Evolutionary conservation across 2,888 invertebrate species (phyloP).

Genomic region (Nephrotoma flavescens): DNA sequence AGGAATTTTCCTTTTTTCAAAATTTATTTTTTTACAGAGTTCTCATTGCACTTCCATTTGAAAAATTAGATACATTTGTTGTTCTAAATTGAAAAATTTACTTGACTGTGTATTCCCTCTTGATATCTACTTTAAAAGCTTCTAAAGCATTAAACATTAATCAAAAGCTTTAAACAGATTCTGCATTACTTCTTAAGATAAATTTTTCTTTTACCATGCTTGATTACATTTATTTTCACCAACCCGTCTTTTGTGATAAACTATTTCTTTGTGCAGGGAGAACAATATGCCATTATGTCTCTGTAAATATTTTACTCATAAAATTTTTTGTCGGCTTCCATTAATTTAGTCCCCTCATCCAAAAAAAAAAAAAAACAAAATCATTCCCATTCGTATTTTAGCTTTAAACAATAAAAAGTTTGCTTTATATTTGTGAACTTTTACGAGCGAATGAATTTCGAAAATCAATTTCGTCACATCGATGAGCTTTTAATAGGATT

Average conservation of each 20-base stretch:
- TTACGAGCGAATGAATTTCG: not conserved
- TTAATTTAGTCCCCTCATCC: not conserved
- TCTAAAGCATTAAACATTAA: no score
- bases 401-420: not conserved
- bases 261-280: not conserved
- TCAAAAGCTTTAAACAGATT: no score
- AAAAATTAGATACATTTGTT: no score
- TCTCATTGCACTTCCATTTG: no score
- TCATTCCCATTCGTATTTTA: not conserved
- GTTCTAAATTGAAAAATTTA: no score
- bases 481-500: not conserved
- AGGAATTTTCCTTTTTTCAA: no score
- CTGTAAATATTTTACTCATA: not conserved
- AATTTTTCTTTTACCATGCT: not conserved
- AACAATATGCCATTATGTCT: not conserved
- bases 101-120: no score
- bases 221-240: not conserved
- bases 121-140: no score
- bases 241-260: not conserved
- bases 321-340: not conserved
- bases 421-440: not conserved
- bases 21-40: no score
- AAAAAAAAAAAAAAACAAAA: no score
- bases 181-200: no score
- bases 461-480: not conserved